Conservation (phyloP, 2,797 vertebrate genomes). For the Labroides dimidiatus region DNA sequence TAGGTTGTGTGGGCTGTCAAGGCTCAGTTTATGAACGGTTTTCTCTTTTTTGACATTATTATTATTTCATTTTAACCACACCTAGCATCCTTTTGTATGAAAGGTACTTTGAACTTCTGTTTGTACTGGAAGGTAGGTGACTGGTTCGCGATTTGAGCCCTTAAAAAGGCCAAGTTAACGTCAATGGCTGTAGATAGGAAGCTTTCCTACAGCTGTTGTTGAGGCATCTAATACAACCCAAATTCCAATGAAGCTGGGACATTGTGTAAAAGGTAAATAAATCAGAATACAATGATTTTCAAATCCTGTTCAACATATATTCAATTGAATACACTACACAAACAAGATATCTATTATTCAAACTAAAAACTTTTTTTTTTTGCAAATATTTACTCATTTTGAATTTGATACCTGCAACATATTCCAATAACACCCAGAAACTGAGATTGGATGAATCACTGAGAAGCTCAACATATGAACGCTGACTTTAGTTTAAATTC, state of each 20-base stretch:
- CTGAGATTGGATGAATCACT: constrained; percentile 15
- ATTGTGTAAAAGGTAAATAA: too few species aligned
- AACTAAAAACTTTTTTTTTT: too few species aligned
- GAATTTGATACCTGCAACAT: too few species aligned
- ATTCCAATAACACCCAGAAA: too few species aligned
- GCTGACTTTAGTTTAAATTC: constrained; percentile 1
- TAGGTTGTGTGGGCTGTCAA: constrained; percentile 7
- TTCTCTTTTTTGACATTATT: not conserved
- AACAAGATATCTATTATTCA: too few species aligned
- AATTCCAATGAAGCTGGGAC: too few species aligned
- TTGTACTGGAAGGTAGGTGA: not conserved
- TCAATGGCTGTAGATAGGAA: not conserved
- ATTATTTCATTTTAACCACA: constrained; percentile 3
- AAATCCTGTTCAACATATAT: too few species aligned
- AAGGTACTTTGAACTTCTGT: not conserved
- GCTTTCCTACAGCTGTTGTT: not conserved
- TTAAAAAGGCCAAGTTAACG: not conserved
- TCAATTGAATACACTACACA: too few species aligned
- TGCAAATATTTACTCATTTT: too few species aligned
- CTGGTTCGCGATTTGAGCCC: not conserved
- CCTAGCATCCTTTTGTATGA: not conserved
- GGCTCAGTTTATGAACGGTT: constrained; percentile 8
- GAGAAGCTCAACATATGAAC: constrained; percentile 12
- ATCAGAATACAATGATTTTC: too few species aligned
- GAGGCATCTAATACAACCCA: too few species aligned